These are phyloP conservation scores for Megalurothrips usitatus DNA, from an alignment of 2,888 invertebrate genomes.

Conservation along the genomic window DNA sequence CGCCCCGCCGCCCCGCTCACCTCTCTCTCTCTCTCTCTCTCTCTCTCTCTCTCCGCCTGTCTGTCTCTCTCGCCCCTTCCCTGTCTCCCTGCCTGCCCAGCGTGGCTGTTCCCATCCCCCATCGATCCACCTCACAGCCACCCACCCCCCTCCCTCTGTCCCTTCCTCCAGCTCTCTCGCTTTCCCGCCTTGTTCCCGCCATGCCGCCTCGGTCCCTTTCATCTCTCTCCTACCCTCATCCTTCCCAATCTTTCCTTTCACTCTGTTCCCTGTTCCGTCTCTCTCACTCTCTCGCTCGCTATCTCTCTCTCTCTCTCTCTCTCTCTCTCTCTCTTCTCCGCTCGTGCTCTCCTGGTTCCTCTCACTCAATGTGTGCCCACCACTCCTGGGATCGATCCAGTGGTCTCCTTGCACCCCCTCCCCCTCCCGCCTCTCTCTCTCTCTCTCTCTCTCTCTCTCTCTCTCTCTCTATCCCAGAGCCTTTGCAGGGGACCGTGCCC, in stretches of 20 bases:
- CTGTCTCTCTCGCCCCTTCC: constrained; percentile 12
- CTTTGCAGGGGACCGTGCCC: no score
- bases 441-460: no score
- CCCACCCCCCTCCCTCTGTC: neutral
- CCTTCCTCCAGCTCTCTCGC: neutral
- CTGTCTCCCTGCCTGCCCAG: neutral
- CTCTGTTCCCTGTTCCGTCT: neutral
- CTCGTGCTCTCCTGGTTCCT: neutral
- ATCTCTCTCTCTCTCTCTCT: neutral
- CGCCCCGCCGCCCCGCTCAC: neutral
- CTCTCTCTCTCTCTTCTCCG: neutral
- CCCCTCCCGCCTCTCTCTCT: neutral
- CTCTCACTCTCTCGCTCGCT: neutral
- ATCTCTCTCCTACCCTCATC: neutral
- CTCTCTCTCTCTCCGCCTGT: constrained; percentile 27
- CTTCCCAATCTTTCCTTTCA: neutral
- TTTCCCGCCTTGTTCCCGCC: neutral
- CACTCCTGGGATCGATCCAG: neutral
- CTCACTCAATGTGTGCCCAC: neutral
- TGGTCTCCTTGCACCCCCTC: neutral
- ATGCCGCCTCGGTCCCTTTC: neutral
- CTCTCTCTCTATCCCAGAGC: no score
- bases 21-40: constrained; percentile 26
- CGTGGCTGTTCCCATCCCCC: constrained; percentile 14
- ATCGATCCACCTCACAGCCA: neutral